A percentile compares a stretch with the other conserved stretches of the same genome.
Conservation (phyloP, 2,797 vertebrate genomes). For the Champsocephalus gunnari region DNA sequence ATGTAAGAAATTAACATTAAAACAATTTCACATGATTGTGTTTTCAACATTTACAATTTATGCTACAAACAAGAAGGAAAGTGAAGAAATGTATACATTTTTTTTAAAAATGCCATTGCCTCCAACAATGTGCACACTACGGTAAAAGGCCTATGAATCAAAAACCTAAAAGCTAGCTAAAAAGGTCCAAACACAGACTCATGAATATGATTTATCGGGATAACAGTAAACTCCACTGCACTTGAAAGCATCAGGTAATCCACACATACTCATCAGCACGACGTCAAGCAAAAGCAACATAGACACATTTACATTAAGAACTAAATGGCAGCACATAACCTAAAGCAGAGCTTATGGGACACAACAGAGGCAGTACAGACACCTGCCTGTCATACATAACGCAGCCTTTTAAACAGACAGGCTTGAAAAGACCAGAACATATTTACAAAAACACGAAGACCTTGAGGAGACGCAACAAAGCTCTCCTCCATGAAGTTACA, state of each 20-base stretch:
- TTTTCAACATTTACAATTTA: conserved; percentile 3
- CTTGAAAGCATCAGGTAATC: not conserved
- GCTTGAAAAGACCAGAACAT: not conserved
- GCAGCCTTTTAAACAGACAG: not conserved
- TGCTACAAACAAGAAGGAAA: not conserved
- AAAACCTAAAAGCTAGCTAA: not conserved
- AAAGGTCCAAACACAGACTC: not conserved
- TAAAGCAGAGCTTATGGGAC: not conserved
- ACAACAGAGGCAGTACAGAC: not conserved
- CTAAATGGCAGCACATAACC: not conserved
- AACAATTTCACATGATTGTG: not conserved
- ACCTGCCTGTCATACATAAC: not conserved
- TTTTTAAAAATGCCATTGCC: no score
- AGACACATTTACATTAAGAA: not conserved
- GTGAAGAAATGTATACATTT: not conserved
- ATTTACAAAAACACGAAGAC: not conserved
- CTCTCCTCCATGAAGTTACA: not conserved
- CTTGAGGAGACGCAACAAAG: conserved; percentile 16
- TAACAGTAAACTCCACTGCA: not conserved
- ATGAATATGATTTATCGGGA: not conserved
- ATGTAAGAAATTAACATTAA: not conserved
- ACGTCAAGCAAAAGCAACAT: not conserved
- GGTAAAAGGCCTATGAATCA: not conserved
- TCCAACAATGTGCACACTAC: not conserved
- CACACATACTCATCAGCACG: not conserved